Evolutionary conservation across 2,888 invertebrate genomes (phyloP).

Genomic region (Elgonia sp.): DNA sequence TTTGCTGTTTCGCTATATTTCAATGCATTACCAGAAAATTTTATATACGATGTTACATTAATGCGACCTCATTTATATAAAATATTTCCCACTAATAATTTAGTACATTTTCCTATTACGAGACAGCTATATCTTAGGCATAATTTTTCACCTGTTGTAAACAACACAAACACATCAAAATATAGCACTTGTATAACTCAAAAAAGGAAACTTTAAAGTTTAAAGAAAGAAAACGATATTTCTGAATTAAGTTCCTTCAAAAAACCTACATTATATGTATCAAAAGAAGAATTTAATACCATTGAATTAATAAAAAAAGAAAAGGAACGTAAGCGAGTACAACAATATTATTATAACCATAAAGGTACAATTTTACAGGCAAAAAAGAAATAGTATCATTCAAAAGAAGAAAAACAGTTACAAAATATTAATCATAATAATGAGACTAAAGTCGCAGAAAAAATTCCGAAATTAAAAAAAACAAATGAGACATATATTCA

Average conservation of each 20-base stretch:
- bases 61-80: slow-evolving; percentile 40
- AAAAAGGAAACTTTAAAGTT: not conserved
- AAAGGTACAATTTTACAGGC: not conserved
- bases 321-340: not conserved
- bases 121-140: not conserved
- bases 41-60: slow-evolving; percentile 4
- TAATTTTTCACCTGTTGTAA: not conserved
- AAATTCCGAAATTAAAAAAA: slow-evolving; percentile 41
- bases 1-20: slow-evolving; percentile 33
- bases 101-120: slow-evolving; percentile 24
- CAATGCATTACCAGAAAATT: slow-evolving; percentile 2
- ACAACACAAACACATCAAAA: not conserved
- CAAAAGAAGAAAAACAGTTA: not conserved
- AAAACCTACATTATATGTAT: no score
- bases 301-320: not conserved
- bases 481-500: slow-evolving; percentile 44
- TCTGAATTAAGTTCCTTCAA: no score
- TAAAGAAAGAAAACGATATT: not conserved
- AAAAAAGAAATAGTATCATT: not conserved
- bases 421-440: not conserved
- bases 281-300: no score
- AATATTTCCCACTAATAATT: slow-evolving; percentile 21
- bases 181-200: no score
- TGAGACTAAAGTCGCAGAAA: no score
- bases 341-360: not conserved